Base-by-base conservation (phyloP, 2,113 vertebrate genomes). In the Lamprotornis superbus region DNA sequence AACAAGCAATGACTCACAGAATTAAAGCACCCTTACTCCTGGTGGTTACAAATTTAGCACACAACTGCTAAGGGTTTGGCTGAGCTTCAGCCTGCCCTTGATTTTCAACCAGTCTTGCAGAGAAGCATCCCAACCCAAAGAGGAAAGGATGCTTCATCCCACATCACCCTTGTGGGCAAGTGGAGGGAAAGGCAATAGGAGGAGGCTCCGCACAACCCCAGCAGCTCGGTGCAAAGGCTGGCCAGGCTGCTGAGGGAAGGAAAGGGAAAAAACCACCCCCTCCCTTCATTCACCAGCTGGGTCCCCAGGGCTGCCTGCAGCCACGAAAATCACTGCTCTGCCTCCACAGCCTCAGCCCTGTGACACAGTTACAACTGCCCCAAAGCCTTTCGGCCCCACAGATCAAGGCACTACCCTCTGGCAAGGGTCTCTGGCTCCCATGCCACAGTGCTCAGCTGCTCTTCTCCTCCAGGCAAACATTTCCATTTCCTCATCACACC, bases 291-390 rank as follows among this genome's bases (percentile, higher is more conserved):
- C 24, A 46, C 28, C 60, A 89, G 37, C 52, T 18, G 22, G 18
- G 39, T 90, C 52, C n/a, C 39, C 52, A 75, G 52, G 52, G 70
- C 35, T 94, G 78, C 50, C 12, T 19, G 33, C 28, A 80, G 85
- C 30, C 49, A 83, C 0, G 0, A 73, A 90, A 56, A 37, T 12
- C 1, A 2, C 37, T 65, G 64, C 52, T 91, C n/a, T 94, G 77
- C 9, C 19, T 44, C 23, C 33, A 39, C 10, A 68, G 53, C 39
- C 61, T 83, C 39, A 83, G 57, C 15, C 33, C 55, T n/a, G 16
- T 0, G 1, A 24, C 0, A 0, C 1, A 19, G 77, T 15, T 46
- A 74, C 42, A 78, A 24, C 3, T 0, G 2, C 49, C 40, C 44
- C 55, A 35, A 50, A 89, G 44, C 71, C 71, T 59, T 70, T 61